Percentiles rank a stretch among this genome's conserved stretches.
Conservation (phyloP, 2,888 invertebrate genomes). For the Celastrina argiolus region DNA sequence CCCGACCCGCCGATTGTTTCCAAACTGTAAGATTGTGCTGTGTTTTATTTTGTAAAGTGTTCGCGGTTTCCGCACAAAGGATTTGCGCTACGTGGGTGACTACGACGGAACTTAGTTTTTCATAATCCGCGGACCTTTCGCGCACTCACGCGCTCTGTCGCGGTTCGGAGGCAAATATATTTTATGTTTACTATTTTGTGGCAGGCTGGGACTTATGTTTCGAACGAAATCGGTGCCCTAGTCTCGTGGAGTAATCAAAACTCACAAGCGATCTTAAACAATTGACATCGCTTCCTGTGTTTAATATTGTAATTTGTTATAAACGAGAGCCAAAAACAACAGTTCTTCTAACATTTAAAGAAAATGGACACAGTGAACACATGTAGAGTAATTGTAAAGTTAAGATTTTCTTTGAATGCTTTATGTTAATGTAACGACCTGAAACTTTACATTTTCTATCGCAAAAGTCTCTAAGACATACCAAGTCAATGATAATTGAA, state of each 20-base stretch:
- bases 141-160: slow-evolving; percentile 1
- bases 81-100: slow-evolving; percentile 8
- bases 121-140: slow-evolving; percentile 2
- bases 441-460: too few species aligned
- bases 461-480: too few species aligned
- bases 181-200: background rate
- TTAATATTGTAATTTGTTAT: too few species aligned
- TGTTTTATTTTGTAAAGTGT: slow-evolving; percentile 22
- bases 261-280: background rate
- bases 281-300: background rate
- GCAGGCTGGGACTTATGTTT: background rate
- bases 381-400: too few species aligned
- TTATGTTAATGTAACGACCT: too few species aligned
- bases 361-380: too few species aligned
- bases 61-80: slow-evolving; percentile 22
- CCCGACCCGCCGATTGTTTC: slow-evolving; percentile 43
- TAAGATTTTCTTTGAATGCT: too few species aligned
- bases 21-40: slow-evolving; percentile 5
- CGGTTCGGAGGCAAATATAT: slow-evolving; percentile 6
- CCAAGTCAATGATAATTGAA: too few species aligned
- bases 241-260: background rate
- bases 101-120: slow-evolving; percentile 16
- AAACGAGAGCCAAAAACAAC: too few species aligned
- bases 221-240: background rate
- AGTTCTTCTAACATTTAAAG: too few species aligned